Evolutionary conservation across 2,797 vertebrate species (phyloP), one percentile per base, ranked within the genome.

Genomic region (Meda fulgida): DNA sequence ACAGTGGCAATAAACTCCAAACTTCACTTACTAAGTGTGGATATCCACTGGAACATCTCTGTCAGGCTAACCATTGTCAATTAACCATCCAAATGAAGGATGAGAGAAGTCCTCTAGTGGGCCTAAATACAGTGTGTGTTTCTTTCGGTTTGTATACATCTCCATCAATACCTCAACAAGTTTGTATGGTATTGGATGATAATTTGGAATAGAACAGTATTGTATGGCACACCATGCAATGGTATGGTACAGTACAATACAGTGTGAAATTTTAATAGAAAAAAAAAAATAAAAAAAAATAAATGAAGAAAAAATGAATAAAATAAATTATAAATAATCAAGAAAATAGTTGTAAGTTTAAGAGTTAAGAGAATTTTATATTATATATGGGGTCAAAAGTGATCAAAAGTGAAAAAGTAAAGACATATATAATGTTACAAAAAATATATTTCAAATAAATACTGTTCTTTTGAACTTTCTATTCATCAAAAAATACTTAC

Each of bases 21-120:
- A 78, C 43, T 48, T 16, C 36, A 80, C 11, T 46, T 48, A 55
- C 60, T 71, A 70, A 69, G 34, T 60, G 29, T 34, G 38, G n/a
- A 78, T 76, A 51, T 85, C 16, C 46, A 66, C 51, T 38, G 38
- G 63, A 65, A 76, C 84, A 82, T 70, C 26, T 31, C 43, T 80
- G 36, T 85, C 51, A 76, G 73, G n/a, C 29, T 38, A 29, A 31
- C 78, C 46, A 14, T 21, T 58, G 58, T 7, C 46, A 81, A 60
- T 60, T 34, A 65, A 65, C 78, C 31, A 14, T 53, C 29, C 5
- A 38, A 36, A 55, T 36, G 48, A 19, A 53, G 19, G 11, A 48
- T 48, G 46, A 48, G 14, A 48, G 46, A 5, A 48, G 13, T 46
- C 46, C 13, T 7, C 18, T 75, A 29, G 7, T 58, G 31, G 1